phyloP scores from a whole-genome alignment of 2,113 vertebrate species.

The Tenrec ecaudatus region DNA sequence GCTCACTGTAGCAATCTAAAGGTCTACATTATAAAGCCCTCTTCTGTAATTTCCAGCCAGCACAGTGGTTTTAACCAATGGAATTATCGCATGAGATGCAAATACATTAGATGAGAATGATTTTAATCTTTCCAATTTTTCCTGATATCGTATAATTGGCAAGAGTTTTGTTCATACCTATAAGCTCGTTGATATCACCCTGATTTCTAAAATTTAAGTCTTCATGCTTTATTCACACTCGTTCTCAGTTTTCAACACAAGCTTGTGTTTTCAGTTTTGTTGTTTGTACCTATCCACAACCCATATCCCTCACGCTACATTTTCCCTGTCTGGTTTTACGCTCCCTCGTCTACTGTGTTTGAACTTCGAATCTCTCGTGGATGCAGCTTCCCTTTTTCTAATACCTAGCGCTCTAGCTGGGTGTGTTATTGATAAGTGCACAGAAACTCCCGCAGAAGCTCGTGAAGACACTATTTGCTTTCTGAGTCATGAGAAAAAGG shows the following conservation, averaged over 20 bases:
- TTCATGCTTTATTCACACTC: constrained; percentile 14
- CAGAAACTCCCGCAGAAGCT: constrained; percentile 66
- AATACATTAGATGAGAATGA: constrained; percentile 16
- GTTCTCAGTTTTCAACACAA: not conserved
- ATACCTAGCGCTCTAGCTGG: constrained; percentile 56
- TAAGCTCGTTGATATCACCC: not conserved
- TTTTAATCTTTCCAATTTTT: not conserved
- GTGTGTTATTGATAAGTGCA: constrained; percentile 68
- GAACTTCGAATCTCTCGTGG: constrained; percentile 49
- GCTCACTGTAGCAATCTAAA: not conserved
- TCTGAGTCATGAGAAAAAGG: constrained; percentile 67
- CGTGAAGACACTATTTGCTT: constrained; percentile 58
- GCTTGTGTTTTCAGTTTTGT: no score
- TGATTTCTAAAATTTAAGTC: constrained; percentile 44
- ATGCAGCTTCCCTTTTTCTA: constrained; percentile 60
- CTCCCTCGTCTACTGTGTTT: constrained; percentile 39
- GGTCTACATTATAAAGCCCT: not conserved
- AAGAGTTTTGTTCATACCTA: not conserved
- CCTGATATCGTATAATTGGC: constrained; percentile 14
- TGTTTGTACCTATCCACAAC: not conserved
- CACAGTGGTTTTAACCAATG: not conserved
- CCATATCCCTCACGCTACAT: not conserved
- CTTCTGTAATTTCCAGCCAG: constrained; percentile 3
- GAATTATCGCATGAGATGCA: not conserved
- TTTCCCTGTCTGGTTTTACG: constrained; percentile 40